Evolutionary conservation across 2,888 invertebrate genomes (phyloP).

Genomic region (Pammene fasciana): DNA sequence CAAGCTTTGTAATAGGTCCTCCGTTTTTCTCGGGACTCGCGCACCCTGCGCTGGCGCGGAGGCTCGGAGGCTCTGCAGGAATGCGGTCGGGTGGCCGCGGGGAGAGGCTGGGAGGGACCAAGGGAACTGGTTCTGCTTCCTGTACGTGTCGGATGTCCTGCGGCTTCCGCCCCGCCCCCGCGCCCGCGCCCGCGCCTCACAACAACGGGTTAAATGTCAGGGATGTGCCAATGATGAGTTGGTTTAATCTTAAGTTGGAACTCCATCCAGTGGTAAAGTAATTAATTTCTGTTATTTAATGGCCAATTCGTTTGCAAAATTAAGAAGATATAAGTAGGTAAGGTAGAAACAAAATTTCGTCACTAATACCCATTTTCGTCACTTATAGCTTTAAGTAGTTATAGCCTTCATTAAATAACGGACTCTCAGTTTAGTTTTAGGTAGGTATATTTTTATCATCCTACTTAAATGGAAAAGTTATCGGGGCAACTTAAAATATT

Average conservation of each 20-base stretch:
- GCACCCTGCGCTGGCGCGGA: slow-evolving; percentile 59
- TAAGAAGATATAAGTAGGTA: too few relatives aligned
- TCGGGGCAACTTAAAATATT: too few relatives aligned
- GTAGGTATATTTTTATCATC: too few relatives aligned
- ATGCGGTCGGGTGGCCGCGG: slow-evolving; percentile 70
- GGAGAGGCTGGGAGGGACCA: slow-evolving; percentile 75
- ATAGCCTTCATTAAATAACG: too few relatives aligned
- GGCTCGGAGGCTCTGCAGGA: slow-evolving; percentile 65
- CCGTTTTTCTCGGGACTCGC: neutral
- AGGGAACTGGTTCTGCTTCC: slow-evolving; percentile 82
- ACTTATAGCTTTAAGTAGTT: too few relatives aligned
- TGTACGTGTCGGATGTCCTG: slow-evolving; percentile 84
- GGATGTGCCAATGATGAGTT: slow-evolving; percentile 51
- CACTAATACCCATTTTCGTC: too few relatives aligned
- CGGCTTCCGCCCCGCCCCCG: slow-evolving; percentile 82
- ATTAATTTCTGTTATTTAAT: too few relatives aligned
- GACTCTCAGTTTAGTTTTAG: too few relatives aligned
- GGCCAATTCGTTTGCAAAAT: too few relatives aligned
- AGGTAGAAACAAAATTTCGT: too few relatives aligned
- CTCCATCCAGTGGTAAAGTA: too few relatives aligned
- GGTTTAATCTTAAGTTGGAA: neutral
- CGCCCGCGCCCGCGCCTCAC: slow-evolving; percentile 51
- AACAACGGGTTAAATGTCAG: slow-evolving; percentile 65
- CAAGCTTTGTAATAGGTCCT: neutral
- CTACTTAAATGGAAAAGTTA: too few relatives aligned